phyloP scores from a whole-genome alignment of 2,113 vertebrate genomes.

The Corapipo altera region DNA sequence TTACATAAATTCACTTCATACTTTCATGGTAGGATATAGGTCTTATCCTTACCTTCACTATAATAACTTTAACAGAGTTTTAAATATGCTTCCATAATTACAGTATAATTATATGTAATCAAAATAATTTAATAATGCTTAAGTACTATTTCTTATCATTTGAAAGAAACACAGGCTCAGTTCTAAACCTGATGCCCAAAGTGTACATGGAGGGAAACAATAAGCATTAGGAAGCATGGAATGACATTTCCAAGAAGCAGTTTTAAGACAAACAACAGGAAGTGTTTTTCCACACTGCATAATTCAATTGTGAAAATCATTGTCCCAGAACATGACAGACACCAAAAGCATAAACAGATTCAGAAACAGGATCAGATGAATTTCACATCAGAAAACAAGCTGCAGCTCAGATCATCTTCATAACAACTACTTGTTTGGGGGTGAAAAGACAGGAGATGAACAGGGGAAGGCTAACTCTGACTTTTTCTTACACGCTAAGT shows the following conservation, averaged over 20 bases:
- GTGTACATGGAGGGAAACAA: neutral
- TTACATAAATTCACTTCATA: neutral
- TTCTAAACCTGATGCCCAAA: neutral
- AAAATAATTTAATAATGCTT: neutral
- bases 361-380: neutral
- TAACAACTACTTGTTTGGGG: neutral
- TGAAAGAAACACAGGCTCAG: neutral
- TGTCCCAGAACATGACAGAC: neutral
- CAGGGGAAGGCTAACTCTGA: neutral
- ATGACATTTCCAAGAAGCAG: neutral
- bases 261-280: conserved; percentile 4
- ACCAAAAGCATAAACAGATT: neutral
- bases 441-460: neutral
- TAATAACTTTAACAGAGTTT: neutral
- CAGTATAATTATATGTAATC: neutral
- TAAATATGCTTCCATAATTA: neutral
- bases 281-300: neutral
- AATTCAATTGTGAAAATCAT: neutral
- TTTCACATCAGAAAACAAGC: neutral
- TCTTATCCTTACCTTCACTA: neutral
- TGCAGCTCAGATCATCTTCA: neutral
- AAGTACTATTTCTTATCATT: neutral
- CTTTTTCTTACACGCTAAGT: neutral
- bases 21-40: neutral
- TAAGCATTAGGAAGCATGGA: neutral